A percentile compares a stretch with the other conserved stretches of the same genome.
These are phyloP conservation scores for Oncorhynchus keta DNA, from an alignment of 2,113 vertebrate species.

Conservation along the genomic window DNA sequence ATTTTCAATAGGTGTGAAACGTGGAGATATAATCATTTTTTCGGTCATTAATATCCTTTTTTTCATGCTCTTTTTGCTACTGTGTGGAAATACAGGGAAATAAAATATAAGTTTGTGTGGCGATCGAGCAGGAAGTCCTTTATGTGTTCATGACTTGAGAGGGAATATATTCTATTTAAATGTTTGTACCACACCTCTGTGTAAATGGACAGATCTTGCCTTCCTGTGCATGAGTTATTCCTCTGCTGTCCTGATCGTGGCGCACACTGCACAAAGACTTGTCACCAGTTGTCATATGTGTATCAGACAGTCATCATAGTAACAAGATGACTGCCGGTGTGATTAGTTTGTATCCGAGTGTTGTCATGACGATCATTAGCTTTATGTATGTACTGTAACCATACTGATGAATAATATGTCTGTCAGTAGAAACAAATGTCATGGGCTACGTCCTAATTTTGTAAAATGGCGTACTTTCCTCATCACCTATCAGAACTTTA, in stretches of 20 bases:
- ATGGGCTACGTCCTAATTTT: neutral
- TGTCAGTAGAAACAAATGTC: neutral
- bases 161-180: slow-evolving; percentile 56
- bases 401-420: neutral
- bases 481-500: neutral
- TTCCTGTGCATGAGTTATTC: neutral
- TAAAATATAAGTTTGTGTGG: slow-evolving; percentile 25
- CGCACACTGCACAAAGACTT: neutral
- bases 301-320: neutral
- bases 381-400: neutral
- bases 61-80: slow-evolving; percentile 33
- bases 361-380: neutral
- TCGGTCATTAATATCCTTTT: slow-evolving; percentile 21
- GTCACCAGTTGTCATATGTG: neutral
- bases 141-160: slow-evolving; percentile 31
- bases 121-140: slow-evolving; percentile 13
- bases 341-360: neutral
- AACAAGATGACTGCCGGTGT: neutral
- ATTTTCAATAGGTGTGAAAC: slow-evolving; percentile 46
- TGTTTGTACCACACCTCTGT: slow-evolving; percentile 26
- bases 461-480: neutral
- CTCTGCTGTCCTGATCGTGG: neutral
- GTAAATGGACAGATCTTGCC: neutral
- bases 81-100: slow-evolving; percentile 42
- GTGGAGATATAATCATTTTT: neutral